Evolutionary conservation across 2,888 invertebrate species (phyloP), one percentile per base, ranked within the genome.

Genomic region (Drosophila flavopinicola): DNA sequence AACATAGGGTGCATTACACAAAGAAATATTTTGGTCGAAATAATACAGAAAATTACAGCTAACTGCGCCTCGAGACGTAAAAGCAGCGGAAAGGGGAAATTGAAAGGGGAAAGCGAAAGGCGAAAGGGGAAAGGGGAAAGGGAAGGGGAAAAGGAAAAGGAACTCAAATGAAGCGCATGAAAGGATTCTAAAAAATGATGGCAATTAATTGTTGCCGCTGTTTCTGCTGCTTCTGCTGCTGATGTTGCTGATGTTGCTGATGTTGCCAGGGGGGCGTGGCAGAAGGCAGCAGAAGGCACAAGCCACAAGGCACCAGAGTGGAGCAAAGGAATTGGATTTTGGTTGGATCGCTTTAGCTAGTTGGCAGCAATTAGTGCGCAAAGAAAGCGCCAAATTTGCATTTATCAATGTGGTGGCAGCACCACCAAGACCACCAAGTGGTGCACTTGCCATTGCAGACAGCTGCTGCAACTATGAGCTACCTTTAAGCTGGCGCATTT

Each of bases 141-240:
- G 11, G 23, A 27, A 32, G 13, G 3, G 11, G 6, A 7, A 33
- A 38, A 6, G 49, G 20, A 10, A 6, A 13, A 11, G 20, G 52
- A 64, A 47, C 58, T 82, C 82, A 76, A 80, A 85, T 66, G 60
- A 76, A 77, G 84, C 84, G 80, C 67, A 56, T 66, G 61, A 82
- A 78, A 67, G 75, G 75, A 78, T 70, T 77, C 58, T 70, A 63
- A 77, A 80, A 85, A 82, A 78, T 78, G 78, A 74, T 58, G 71
- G 64, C 78, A 75, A 78, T 78, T 78, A 78, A 78, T 78, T 78
- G 82, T 52, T 65, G 53, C 75, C 57, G 73, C 37, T 56, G 51
- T 37, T 39, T 51, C 66, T 68, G 68, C 11, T 45, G 49, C 30
- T 61, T 53, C 45, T 68, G 70, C 32, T 38, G 32, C 59, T 29